Evolutionary conservation across 2,888 invertebrate genomes (phyloP).

Genomic region (Pimpla rufipes): DNA sequence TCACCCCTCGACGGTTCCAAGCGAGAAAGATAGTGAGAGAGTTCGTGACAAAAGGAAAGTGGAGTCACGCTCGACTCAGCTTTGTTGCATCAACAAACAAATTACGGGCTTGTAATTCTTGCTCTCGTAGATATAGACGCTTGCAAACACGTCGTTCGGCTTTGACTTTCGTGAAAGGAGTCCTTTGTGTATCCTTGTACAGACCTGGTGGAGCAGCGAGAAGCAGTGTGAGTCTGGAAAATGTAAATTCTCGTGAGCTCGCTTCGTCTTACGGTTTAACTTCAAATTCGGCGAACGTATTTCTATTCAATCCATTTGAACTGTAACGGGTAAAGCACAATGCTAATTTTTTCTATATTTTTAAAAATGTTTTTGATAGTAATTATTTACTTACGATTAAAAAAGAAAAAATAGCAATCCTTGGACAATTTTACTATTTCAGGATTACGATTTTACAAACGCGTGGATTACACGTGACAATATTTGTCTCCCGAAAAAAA

Average conservation of each 20-base stretch:
- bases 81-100: constrained; percentile 59
- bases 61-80: constrained; percentile 6
- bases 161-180: constrained; percentile 33
- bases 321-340: not conserved
- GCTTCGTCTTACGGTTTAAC: not conserved
- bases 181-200: constrained; percentile 35
- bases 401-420: too few species aligned
- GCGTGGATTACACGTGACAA: too few species aligned
- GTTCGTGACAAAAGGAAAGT: constrained; percentile 7
- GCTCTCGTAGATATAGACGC: constrained; percentile 22
- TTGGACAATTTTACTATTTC: too few species aligned
- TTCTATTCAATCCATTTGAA: not conserved
- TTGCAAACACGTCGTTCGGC: constrained; percentile 18
- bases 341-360: too few species aligned
- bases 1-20: not conserved
- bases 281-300: constrained; percentile 16
- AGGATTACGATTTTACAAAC: too few species aligned
- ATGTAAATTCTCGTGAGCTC: not conserved
- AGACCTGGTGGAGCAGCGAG: not conserved
- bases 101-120: constrained; percentile 46
- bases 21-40: not conserved
- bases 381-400: too few species aligned
- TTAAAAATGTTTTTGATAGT: too few species aligned
- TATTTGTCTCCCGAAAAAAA: too few species aligned
- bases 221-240: not conserved